Conservation (phyloP, 1,140 invertebrate species). For the Pseudomyrmex cubaensis region DNA sequence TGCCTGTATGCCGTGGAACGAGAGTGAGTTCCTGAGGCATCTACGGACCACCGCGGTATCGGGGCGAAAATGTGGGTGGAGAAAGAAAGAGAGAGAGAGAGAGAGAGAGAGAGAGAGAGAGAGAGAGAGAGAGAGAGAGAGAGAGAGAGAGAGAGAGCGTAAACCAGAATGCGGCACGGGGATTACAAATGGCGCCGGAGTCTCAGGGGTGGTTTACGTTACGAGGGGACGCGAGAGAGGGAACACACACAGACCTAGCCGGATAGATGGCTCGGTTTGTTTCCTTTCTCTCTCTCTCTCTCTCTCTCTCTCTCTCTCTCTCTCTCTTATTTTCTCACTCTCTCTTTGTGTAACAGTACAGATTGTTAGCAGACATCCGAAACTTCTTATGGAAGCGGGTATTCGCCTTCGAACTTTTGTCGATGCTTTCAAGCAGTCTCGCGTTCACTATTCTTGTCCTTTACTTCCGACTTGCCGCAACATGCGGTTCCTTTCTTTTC, state of each 20-base stretch:
- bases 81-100: not conserved
- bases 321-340: not conserved
- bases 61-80: not conserved
- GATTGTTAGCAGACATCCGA: conserved; percentile 80
- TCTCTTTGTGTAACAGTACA: conserved; percentile 41
- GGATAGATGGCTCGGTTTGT: conserved; percentile 29
- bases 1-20: conserved; percentile 20
- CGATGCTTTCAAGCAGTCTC: conserved; percentile 32
- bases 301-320: not conserved
- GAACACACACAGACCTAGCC: conserved; percentile 3
- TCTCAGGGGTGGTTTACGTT: conserved; percentile 55
- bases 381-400: conserved; percentile 78
- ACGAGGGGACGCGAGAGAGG: conserved; percentile 22
- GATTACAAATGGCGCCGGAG: conserved; percentile 38
- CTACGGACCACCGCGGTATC: conserved; percentile 17
- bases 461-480: conserved; percentile 12
- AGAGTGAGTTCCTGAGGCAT: conserved; percentile 47
- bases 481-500: conserved; percentile 13
- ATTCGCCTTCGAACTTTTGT: conserved; percentile 66
- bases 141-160: conserved; percentile 15
- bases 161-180: conserved; percentile 40
- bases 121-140: not conserved
- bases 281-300: not conserved
- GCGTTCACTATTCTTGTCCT: conserved; percentile 17
- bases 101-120: conserved; percentile 24